A percentile compares a stretch with the other conserved stretches of the same genome.
Evolutionary conservation across 2,888 invertebrate genomes (phyloP).

Genomic region (Automeris io): DNA sequence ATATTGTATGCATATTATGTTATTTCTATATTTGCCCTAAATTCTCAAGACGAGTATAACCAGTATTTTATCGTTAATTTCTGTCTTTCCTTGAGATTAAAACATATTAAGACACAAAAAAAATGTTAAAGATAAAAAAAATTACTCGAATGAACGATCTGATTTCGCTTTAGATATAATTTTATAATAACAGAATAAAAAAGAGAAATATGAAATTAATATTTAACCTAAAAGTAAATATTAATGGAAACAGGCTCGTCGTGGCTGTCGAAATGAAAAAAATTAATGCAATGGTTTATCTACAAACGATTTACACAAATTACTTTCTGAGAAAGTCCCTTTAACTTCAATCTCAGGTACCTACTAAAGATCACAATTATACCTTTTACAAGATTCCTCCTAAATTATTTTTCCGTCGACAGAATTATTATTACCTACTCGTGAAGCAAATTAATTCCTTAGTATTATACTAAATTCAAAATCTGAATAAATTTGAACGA

Average conservation of each 20-base stretch:
- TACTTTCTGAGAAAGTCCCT: constrained; percentile 24
- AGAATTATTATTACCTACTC: constrained; percentile 63
- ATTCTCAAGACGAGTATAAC: too few species aligned
- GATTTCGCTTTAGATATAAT: not conserved
- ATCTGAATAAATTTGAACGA: constrained; percentile 69
- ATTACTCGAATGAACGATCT: too few species aligned
- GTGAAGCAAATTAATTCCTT: constrained; percentile 69
- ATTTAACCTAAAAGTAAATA: too few species aligned
- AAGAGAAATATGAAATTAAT: too few species aligned
- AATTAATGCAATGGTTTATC: constrained; percentile 1
- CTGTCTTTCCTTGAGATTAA: too few species aligned
- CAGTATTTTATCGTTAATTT: too few species aligned
- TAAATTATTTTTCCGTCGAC: constrained; percentile 57
- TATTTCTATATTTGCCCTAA: too few species aligned
- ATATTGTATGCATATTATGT: too few species aligned
- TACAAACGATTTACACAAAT: constrained; percentile 4
- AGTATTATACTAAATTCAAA: constrained; percentile 69
- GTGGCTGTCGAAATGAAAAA: not conserved
- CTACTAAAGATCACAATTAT: constrained; percentile 63
- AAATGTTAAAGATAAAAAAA: too few species aligned
- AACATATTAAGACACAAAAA: too few species aligned
- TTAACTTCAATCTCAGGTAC: constrained; percentile 42
- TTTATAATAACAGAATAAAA: not conserved
- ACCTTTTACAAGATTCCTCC: constrained; percentile 56
- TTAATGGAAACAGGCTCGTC: not conserved